These are phyloP conservation scores for Dasyurus viverrinus DNA, from an alignment of 2,113 vertebrate species.

Conservation along the genomic window DNA sequence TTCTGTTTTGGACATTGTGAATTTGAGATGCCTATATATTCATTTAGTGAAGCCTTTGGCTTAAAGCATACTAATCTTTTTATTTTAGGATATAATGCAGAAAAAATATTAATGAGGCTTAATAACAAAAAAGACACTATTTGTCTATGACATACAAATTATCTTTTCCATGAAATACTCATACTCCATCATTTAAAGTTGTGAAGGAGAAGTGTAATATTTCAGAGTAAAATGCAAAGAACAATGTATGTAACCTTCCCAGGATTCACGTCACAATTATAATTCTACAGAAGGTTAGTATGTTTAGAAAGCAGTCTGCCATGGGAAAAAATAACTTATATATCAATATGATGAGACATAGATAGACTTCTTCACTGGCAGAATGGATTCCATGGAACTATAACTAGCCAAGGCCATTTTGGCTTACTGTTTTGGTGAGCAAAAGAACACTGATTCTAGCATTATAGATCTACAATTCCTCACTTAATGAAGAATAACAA, in stretches of 20 bases:
- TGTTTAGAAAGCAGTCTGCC: not conserved
- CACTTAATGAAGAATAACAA: not conserved
- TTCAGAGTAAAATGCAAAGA: not conserved
- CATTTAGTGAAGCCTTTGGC: not conserved
- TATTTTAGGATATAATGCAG: slow-evolving; percentile 42
- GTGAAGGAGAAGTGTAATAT: not conserved
- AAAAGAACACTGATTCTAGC: not conserved
- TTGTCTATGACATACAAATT: not conserved
- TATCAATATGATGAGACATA: not conserved
- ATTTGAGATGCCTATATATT: not conserved
- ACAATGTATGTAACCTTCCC: not conserved
- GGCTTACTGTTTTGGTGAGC: not conserved
- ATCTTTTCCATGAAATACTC: not conserved
- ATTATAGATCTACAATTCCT: not conserved
- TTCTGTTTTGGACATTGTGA: not conserved
- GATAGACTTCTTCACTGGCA: not conserved
- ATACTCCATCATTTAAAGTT: not conserved
- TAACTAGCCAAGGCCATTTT: not conserved
- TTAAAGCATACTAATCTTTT: slow-evolving; percentile 47
- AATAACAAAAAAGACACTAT: not conserved
- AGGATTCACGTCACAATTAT: too few species aligned
- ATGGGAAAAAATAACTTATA: not conserved
- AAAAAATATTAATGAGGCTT: slow-evolving; percentile 31
- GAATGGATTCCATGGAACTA: not conserved
- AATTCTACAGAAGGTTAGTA: not conserved